These are phyloP conservation scores for Callaeas wilsoni DNA, from an alignment of 2,113 vertebrate species.

Conservation along the genomic window DNA sequence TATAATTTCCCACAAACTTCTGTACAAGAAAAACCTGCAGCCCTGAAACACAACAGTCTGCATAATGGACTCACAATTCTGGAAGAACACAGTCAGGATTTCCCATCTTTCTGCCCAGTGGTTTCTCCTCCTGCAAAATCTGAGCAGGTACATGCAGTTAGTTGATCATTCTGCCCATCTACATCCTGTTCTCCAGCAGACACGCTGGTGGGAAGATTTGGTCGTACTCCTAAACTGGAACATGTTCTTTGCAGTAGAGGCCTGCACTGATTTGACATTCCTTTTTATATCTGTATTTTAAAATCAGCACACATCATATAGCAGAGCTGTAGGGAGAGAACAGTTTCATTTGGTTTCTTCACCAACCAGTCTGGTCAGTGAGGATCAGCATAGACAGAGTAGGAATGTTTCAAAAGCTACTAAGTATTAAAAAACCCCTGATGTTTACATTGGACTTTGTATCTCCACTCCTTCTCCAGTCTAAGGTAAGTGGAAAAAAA, in stretches of 20 bases:
- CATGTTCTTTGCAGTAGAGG: not conserved
- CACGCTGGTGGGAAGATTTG: not conserved
- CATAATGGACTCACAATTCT: not conserved
- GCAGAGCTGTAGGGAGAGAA: not conserved
- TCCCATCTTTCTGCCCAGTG: not conserved
- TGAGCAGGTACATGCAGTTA: not conserved
- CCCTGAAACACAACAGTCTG: not conserved
- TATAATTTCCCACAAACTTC: not conserved
- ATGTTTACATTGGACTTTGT: not conserved
- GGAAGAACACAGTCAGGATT: not conserved
- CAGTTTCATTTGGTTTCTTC: not conserved
- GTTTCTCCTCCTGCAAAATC: not conserved
- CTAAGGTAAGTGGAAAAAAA: not conserved
- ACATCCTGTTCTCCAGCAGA: not conserved
- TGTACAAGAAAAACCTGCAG: not conserved
- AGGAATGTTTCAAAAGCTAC: slow-evolving; percentile 17
- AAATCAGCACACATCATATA: not conserved
- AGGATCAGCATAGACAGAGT: not conserved
- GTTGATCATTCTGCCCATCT: not conserved
- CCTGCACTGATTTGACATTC: not conserved
- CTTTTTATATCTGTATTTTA: not conserved
- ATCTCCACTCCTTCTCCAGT: not conserved
- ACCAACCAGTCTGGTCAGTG: not conserved
- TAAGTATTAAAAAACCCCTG: not conserved
- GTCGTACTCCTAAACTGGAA: not conserved